A percentile compares a stretch with the other conserved stretches of the same genome.
phyloP scores from a whole-genome alignment of 2,113 vertebrate genomes.

The Porphyrio hochstetteri region DNA sequence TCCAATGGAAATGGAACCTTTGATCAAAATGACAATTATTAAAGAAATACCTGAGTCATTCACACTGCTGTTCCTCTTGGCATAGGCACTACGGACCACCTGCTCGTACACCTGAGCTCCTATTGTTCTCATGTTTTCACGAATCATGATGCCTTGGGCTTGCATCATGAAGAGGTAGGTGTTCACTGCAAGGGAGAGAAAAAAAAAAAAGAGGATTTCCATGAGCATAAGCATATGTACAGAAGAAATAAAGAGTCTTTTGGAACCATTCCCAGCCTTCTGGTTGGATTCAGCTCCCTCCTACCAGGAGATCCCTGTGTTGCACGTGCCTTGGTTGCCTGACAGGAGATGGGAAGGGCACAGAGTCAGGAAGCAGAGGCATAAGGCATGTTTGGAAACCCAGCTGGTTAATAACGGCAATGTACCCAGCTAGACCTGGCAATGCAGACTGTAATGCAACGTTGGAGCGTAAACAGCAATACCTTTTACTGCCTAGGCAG shows the following conservation, averaged over 20 bases:
- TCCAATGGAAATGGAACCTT: neutral
- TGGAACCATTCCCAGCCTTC: neutral
- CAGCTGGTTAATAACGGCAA: neutral
- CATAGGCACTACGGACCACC: slow-evolving; percentile 91
- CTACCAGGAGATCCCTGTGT: neutral
- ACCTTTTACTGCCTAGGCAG: neutral
- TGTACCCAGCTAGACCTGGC: neutral
- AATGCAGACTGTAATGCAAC: neutral
- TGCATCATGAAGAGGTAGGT: slow-evolving; percentile 99
- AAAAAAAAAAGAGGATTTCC: neutral
- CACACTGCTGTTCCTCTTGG: slow-evolving; percentile 81
- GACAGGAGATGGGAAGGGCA: neutral
- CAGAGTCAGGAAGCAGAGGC: fast-evolving
- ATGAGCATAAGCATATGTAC: neutral
- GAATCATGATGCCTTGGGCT: slow-evolving; percentile 92
- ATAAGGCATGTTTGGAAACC: neutral
- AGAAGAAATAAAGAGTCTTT: neutral
- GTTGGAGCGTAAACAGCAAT: neutral
- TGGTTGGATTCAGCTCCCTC: neutral
- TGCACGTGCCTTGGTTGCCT: fast-evolving
- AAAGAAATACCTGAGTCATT: slow-evolving; percentile 89
- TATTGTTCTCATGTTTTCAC: slow-evolving; percentile 91
- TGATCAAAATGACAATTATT: neutral
- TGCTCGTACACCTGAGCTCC: slow-evolving; percentile 95
- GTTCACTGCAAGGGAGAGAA: slow-evolving; percentile 82